Conservation (phyloP, 1,140 invertebrate genomes). For the Hypsibius dujardini region DNA sequence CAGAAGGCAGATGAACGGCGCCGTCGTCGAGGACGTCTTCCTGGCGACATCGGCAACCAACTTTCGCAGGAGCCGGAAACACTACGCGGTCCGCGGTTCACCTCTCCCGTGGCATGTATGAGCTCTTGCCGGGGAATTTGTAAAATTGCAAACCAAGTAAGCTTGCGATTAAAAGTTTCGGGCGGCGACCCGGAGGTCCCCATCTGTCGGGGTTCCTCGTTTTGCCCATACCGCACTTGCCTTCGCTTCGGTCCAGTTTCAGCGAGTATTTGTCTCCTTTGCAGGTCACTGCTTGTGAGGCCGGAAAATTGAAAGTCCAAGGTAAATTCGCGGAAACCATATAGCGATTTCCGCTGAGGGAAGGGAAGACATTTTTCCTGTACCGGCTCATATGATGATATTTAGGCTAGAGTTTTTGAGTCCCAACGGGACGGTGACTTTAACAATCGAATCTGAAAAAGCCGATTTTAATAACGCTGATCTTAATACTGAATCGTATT, state of each 20-base stretch:
- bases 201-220: background rate
- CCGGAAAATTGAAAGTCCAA: background rate
- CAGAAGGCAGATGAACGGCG: too few species aligned
- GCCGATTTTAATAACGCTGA: background rate
- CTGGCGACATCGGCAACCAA: too few species aligned
- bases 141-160: too few species aligned
- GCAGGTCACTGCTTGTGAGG: background rate
- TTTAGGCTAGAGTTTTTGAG: conserved; percentile 9
- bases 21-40: too few species aligned
- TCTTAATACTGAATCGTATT: background rate
- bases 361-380: background rate
- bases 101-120: too few species aligned
- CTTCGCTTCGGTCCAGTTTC: background rate
- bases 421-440: background rate
- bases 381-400: background rate
- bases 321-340: background rate
- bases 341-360: background rate
- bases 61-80: too few species aligned
- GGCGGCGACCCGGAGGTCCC: too few species aligned
- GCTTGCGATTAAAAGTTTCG: too few species aligned
- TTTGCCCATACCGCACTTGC: background rate
- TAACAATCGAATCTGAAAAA: background rate
- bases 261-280: background rate
- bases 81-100: too few species aligned
- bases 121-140: too few species aligned